phyloP scores from a whole-genome alignment of 2,113 vertebrate species.

The Nothocercus nigrocapillus region DNA sequence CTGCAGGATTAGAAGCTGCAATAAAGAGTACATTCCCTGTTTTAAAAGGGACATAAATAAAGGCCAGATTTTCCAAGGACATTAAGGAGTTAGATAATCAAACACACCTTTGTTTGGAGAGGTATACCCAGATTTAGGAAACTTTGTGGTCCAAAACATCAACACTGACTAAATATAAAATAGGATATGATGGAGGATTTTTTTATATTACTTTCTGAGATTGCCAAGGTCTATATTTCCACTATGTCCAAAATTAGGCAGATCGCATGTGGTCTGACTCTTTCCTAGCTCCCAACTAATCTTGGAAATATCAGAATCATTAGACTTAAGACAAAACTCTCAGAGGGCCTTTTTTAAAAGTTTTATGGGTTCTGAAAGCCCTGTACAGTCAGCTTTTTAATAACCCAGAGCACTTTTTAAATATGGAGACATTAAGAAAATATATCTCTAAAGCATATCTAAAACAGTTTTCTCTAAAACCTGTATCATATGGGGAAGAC shows the following conservation, averaged over 20 bases:
- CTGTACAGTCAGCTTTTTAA: background rate
- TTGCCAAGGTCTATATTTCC: background rate
- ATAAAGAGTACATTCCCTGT: background rate
- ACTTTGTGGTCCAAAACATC: background rate
- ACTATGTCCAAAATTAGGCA: background rate
- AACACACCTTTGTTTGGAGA: background rate
- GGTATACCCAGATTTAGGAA: background rate
- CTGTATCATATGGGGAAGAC: background rate
- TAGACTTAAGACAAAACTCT: background rate
- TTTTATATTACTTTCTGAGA: background rate
- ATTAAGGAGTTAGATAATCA: background rate
- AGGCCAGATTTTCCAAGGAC: background rate
- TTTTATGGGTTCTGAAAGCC: background rate
- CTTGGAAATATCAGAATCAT: background rate
- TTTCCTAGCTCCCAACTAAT: background rate
- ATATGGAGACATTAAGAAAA: background rate
- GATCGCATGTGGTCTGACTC: background rate
- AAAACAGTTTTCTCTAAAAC: background rate
- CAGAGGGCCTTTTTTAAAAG: background rate
- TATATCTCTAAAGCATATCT: background rate
- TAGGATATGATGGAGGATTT: background rate
- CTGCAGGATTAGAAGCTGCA: background rate
- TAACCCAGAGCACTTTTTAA: background rate
- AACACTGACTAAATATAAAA: background rate
- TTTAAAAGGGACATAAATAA: background rate